Base-by-base conservation (phyloP, 1,140 invertebrate genomes). In the Oncopodura yosiiana region DNA sequence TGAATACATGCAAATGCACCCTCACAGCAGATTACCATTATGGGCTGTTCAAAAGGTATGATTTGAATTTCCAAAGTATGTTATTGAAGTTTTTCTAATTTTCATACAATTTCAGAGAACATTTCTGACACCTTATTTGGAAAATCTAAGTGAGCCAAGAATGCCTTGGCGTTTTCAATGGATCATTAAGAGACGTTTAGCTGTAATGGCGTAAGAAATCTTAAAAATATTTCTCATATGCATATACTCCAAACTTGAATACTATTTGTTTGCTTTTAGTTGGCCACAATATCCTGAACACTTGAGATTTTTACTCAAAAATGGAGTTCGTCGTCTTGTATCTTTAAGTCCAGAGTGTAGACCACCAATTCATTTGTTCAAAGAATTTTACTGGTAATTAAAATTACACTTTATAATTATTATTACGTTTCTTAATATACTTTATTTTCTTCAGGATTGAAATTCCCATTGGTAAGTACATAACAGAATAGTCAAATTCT, bases 321-420 rank as follows among this genome's bases (percentile, higher is more conserved):
- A 71, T 24, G 77, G 77, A 18, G 63, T 77, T 68, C 46, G 65
- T 67, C 69, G 71, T 53, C 67, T 82, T 14, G 72, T 82, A 6
- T 80, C 78, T 1, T 64, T 83, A 34, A 81, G 78, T 1, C 77
- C 78, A 1, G 81, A 83, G 64, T 76, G 73, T 61, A 67, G 70
- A 32, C 81, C 81, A 11, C 75, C 78, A 3, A 70, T 78, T 32
- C 49, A 67, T 37, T 27, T 60, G 38, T 67, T 75, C 55, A 56
- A 63, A 38, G 66, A 68, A 58, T 60, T 66, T 9, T 70, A 73
- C 60, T 80, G 76, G 75, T 11, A 34, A 11, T 9, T 9, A 8
- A 42, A 16, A 6, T 42, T 8, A 21, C 6, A 21, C 18, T n/a
- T n/a, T 42, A 9, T 42, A 49, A 49, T 30, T 12, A 11, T 12